Evolutionary conservation across 2,113 vertebrate species (phyloP), one percentile per base, ranked within the genome.

Genomic region (Gavialis gangeticus): DNA sequence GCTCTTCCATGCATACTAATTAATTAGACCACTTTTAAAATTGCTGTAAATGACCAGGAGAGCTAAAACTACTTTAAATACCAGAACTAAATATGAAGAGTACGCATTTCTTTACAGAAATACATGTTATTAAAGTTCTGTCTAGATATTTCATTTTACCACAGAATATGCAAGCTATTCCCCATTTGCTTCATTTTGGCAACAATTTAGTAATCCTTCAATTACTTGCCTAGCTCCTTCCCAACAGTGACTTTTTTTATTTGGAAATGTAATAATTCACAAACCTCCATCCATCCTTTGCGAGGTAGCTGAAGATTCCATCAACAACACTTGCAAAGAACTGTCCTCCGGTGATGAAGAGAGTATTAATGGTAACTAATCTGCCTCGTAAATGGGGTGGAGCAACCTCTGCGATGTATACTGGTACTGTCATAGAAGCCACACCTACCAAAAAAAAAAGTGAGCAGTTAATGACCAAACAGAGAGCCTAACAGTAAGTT

Each of bases 341-440:
- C 98, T 99, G 99, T n/a, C 99, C 99, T 16, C 99, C 99, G 0
- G 99, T 99, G 98, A 99, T 98, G 97, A 99, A 99, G 57, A 99
- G 98, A 4, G 98, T 98, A 93, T 99, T 99, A 71, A 99, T 95
- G 71, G 99, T 99, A 95, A 99, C 99, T 91, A 99, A 97, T 96
- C 99, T 99, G 87, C 99, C 99, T 96, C 99, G 97, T 84, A 99
- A 94, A 71, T 99, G 98, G 0, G 99, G 97, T 8, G 99, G 99
- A 11, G 99, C 99, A 83, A 99, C 98, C 88, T 99, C 99, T 2
- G 99, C 99, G 0, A 99, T 99, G 97, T 99, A 99, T 5, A 99
- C 99, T 1, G 99, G 99, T 55, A 99, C 99, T 0, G 99, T 99
- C 99, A 99, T 99, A 16, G 99, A 99, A 37, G 99, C 98, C 59